Evolutionary conservation across 1,140 invertebrate genomes (phyloP), one percentile per base, ranked within the genome.

Genomic region (Holotrichia oblita): DNA sequence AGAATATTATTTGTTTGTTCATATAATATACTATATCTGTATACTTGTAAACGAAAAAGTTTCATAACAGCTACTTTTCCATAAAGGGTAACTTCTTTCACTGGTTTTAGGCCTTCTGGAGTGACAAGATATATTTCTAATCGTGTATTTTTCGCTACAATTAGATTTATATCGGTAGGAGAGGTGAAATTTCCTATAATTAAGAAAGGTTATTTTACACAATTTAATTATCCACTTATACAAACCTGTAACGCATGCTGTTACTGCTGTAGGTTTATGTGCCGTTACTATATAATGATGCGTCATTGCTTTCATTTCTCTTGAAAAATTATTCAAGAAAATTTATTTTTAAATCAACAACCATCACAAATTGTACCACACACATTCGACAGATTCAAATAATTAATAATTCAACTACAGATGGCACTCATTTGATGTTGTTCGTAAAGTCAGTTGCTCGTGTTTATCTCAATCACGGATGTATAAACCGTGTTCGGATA

Each of bases 111-210:
- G 0, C 98, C 98, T 90, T 99, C 98, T 6, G 97, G 96, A 0
- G 97, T 98, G 0, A 99, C 97, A 22, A 97, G 89, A 89, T 98
- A 98, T 83, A 99, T 97, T 88, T 99, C 98, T 77, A 99, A 89
- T 14, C 97, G 90, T 81, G 95, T 97, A 86, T 97, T 98, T 87
- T 99, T 98, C 0, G 97, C 98, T 48, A 99, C 91, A 80, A 99
- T 94, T 41, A 99, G 89, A 90, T 99, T 99, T 40, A 99, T 88
- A 87, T 99, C 97, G 83, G 93, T 94, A 10, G 94, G 90, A 40
- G 95, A 97, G 72, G 98, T 99, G 83, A 99, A 99, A 87, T 99
- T 98, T 72, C 98, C 98, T 97, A 12, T n/a, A 42, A 77, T 86
- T 76, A 90, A 88, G 80, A 83, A 34, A 80, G 80, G 80, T 82